Conservation (phyloP, 2,797 vertebrate genomes). For the Tadarida brasiliensis region DNA sequence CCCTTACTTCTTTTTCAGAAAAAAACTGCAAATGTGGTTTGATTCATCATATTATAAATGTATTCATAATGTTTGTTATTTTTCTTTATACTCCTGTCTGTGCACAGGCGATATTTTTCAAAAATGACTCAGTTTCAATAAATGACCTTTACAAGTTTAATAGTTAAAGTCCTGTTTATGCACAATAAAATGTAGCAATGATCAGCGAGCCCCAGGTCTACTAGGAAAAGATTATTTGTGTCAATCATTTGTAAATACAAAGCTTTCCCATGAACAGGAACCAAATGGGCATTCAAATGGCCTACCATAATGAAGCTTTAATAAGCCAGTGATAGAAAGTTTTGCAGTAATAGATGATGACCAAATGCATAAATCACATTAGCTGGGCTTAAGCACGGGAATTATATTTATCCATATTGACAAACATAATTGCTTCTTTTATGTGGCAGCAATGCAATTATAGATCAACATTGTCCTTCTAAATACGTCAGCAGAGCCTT, state of each 20-base stretch:
- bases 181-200: constrained; percentile 52
- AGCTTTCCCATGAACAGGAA: constrained; percentile 71
- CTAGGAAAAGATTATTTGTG: constrained; percentile 67
- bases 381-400: constrained; percentile 83
- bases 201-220: constrained; percentile 61
- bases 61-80: neutral
- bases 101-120: neutral
- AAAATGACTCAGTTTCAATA: constrained; percentile 40
- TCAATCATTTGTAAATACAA: constrained; percentile 74
- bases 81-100: neutral
- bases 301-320: constrained; percentile 82
- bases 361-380: constrained; percentile 83
- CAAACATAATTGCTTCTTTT: constrained; percentile 84
- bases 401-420: constrained; percentile 82
- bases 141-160: constrained; percentile 43
- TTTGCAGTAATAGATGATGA: constrained; percentile 81
- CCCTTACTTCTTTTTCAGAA: constrained; percentile 13
- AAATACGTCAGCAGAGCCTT: constrained; percentile 65
- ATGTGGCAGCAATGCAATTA: constrained; percentile 78
- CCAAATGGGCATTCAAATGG: constrained; percentile 77
- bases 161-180: constrained; percentile 1
- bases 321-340: constrained; percentile 80
- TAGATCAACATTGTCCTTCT: constrained; percentile 75
- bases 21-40: neutral
- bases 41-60: neutral